Evolutionary conservation across 1,140 invertebrate species (phyloP).

Genomic region (Palaemon carinicauda): DNA sequence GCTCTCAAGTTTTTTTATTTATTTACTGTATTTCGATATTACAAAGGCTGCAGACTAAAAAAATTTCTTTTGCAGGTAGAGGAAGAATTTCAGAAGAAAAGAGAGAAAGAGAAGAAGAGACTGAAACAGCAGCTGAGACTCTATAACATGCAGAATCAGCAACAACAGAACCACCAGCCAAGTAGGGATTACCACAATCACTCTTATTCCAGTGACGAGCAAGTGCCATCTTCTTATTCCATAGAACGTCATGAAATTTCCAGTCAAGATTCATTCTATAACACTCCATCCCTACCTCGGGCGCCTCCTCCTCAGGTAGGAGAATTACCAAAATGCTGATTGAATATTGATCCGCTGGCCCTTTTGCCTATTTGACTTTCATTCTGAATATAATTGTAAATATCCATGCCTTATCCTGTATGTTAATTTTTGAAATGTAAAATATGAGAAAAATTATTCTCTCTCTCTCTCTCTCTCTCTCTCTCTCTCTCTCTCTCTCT

Average conservation of each 20-base stretch:
- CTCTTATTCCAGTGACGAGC: slow-evolving; percentile 41
- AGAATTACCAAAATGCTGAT: too few relatives aligned
- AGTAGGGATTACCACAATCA: slow-evolving; percentile 15
- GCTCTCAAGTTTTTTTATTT: too few relatives aligned
- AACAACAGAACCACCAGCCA: slow-evolving; percentile 17
- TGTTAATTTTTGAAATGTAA: too few relatives aligned
- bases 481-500: too few relatives aligned
- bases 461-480: too few relatives aligned
- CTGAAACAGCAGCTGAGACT: slow-evolving; percentile 59
- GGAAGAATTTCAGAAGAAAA: slow-evolving; percentile 61
- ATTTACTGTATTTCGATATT: too few relatives aligned
- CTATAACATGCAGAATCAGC: slow-evolving; percentile 47
- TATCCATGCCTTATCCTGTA: too few relatives aligned
- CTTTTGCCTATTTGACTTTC: too few relatives aligned
- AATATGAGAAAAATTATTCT: too few relatives aligned
- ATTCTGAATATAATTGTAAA: too few relatives aligned
- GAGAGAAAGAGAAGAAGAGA: slow-evolving; percentile 61
- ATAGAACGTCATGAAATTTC: slow-evolving; percentile 48
- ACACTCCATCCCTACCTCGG: slow-evolving; percentile 23
- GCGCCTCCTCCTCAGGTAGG: slow-evolving; percentile 28
- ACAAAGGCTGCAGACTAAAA: too few relatives aligned
- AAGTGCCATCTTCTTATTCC: slow-evolving; percentile 25
- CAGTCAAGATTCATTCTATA: slow-evolving; percentile 31
- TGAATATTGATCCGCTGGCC: too few relatives aligned
- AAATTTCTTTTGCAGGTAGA: slow-evolving; percentile 50